Evolutionary conservation across 2,113 vertebrate genomes (phyloP).

Genomic region (Gopherus flavomarginatus): DNA sequence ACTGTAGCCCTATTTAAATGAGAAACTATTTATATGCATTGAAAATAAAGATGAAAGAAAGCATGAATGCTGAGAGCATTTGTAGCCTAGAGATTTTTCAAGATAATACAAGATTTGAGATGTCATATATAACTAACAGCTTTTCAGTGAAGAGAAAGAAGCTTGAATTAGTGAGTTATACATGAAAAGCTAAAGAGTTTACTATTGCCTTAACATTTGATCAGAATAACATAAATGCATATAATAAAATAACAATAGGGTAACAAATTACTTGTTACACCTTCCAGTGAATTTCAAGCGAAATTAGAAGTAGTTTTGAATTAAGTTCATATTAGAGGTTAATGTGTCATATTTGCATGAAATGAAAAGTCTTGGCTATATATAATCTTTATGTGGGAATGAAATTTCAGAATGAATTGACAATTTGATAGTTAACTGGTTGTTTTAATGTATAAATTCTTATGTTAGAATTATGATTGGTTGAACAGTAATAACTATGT

Average conservation of each 20-base stretch:
- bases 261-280: neutral
- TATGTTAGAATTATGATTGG: neutral
- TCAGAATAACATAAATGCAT: neutral
- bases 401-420: neutral
- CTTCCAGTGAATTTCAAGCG: neutral
- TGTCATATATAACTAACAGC: neutral
- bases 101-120: neutral
- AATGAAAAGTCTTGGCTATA: neutral
- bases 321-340: neutral
- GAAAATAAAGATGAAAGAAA: accelerated
- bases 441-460: neutral
- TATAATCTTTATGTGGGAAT: neutral
- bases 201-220: neutral
- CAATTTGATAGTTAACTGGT: neutral
- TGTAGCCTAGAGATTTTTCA: neutral
- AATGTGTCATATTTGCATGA: neutral
- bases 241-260: neutral
- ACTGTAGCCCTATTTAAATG: accelerated
- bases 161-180: neutral
- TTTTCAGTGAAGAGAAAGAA: neutral
- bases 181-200: neutral
- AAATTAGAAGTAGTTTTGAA: neutral
- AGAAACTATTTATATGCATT: accelerated
- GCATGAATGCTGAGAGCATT: neutral
- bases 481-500: neutral